Conservation (phyloP, 2,888 invertebrate genomes). For the Cryptocephalus moraei region DNA sequence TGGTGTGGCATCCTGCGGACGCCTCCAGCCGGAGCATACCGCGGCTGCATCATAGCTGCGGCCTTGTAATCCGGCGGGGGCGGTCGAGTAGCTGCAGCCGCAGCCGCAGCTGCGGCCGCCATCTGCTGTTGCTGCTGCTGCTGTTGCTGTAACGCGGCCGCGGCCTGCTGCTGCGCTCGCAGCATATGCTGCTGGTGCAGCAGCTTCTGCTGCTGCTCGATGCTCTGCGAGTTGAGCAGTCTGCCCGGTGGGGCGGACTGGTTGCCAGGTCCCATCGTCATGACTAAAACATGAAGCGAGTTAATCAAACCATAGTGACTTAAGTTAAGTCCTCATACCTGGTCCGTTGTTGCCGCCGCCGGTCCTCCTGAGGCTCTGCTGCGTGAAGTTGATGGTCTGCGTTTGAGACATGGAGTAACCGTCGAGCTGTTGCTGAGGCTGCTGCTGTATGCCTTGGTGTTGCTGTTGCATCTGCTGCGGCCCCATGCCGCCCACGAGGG, state of each 20-base stretch:
- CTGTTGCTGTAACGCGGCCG: constrained; percentile 36
- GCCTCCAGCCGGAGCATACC: constrained; percentile 29
- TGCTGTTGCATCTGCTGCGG: neutral
- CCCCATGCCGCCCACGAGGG: constrained; percentile 1
- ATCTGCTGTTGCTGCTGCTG: constrained; percentile 46
- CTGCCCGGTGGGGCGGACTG: constrained; percentile 24
- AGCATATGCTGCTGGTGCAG: constrained; percentile 42
- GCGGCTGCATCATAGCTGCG: constrained; percentile 41
- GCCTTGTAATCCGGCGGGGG: constrained; percentile 83
- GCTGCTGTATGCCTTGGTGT: constrained; percentile 10
- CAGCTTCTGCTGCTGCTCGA: constrained; percentile 1
- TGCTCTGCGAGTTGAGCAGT: constrained; percentile 4
- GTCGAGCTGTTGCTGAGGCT: constrained; percentile 31
- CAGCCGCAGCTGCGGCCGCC: constrained; percentile 42
- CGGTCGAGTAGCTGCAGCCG: constrained; percentile 43
- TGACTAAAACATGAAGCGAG: too few species aligned
- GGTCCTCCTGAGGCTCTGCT: constrained; percentile 53
- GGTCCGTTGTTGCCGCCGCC: constrained; percentile 25
- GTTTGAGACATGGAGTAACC: constrained; percentile 70
- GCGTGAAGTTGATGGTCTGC: constrained; percentile 78
- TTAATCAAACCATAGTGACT: too few species aligned
- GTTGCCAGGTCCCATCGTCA: constrained; percentile 18
- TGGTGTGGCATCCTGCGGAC: constrained; percentile 55
- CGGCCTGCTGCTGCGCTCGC: constrained; percentile 29
- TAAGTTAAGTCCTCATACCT: too few species aligned